Percentiles rank a stretch among this genome's conserved stretches.
Evolutionary conservation across 2,113 vertebrate genomes (phyloP).

Genomic region (Protobothrops mucrosquamatus): DNA sequence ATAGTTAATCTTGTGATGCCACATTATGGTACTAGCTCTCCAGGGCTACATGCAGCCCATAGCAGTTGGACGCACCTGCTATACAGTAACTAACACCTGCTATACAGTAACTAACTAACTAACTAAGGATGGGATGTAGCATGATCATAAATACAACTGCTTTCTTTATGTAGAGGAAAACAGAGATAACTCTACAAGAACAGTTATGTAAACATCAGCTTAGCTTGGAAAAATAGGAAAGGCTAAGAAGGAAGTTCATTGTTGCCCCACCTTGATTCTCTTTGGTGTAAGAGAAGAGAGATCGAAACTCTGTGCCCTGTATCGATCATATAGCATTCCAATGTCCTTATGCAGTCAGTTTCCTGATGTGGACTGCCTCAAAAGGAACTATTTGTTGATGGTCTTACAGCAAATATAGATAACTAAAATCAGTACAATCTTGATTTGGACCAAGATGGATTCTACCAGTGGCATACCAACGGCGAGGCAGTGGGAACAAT

Average conservation of each 20-base stretch:
- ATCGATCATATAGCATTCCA: neutral
- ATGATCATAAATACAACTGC: neutral
- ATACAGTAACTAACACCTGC: too few relatives aligned
- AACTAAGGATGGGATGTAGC: neutral
- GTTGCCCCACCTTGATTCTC: neutral
- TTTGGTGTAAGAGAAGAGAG: neutral
- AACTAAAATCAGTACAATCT: neutral
- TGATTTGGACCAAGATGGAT: neutral
- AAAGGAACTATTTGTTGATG: neutral
- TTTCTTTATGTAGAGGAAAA: neutral
- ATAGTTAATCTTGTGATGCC: too few relatives aligned
- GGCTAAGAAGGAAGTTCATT: neutral
- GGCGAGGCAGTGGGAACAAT: neutral
- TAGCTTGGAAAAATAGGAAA: neutral
- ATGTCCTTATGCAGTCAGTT: neutral
- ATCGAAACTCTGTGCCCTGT: neutral
- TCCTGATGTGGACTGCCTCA: neutral
- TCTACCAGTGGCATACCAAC: neutral
- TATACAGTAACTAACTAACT: too few relatives aligned
- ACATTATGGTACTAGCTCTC: too few relatives aligned
- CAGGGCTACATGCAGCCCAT: too few relatives aligned
- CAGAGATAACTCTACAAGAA: neutral
- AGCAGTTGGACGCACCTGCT: too few relatives aligned
- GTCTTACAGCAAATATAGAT: neutral
- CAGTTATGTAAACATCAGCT: neutral